Evolutionary conservation across 1,140 invertebrate genomes (phyloP).

Genomic region (Drosophila sturtevanti): DNA sequence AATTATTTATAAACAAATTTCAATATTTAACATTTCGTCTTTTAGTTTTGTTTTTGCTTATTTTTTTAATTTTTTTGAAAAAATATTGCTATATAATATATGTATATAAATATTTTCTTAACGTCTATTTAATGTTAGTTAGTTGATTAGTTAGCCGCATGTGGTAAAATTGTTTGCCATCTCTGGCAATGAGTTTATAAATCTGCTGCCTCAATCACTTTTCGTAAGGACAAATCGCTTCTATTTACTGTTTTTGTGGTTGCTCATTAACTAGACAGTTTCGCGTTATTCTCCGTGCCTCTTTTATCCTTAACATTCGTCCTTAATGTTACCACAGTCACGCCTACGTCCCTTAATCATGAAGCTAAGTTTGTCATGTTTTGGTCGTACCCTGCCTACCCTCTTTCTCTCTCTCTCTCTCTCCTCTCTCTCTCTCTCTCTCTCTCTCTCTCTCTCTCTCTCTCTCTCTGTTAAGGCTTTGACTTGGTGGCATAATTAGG

Average conservation of each 20-base stretch:
- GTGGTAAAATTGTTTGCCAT: not conserved
- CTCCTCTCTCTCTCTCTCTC: not conserved
- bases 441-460: not conserved
- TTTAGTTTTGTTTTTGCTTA: no score
- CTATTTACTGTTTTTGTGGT: not conserved
- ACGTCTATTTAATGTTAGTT: not conserved
- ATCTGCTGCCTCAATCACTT: not conserved
- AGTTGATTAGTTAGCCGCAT: no score
- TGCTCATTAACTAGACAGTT: slow-evolving; percentile 3
- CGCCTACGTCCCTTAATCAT: no score
- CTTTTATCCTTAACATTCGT: no score
- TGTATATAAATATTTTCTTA: not conserved
- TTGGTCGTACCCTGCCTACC: no score
- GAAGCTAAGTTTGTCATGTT: no score
- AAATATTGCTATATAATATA: no score
- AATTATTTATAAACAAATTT: no score
- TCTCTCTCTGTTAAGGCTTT: not conserved
- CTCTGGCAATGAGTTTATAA: not conserved
- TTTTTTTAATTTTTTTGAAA: no score
- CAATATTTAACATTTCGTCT: no score
- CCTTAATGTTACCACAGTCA: not conserved
- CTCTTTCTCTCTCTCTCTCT: not conserved
- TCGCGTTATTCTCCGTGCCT: not conserved
- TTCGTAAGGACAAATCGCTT: not conserved
- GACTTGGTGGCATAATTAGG: slow-evolving; percentile 2